These are phyloP conservation scores for Ophonus ardosiacus DNA, from an alignment of 2,888 invertebrate species.

Conservation along the genomic window DNA sequence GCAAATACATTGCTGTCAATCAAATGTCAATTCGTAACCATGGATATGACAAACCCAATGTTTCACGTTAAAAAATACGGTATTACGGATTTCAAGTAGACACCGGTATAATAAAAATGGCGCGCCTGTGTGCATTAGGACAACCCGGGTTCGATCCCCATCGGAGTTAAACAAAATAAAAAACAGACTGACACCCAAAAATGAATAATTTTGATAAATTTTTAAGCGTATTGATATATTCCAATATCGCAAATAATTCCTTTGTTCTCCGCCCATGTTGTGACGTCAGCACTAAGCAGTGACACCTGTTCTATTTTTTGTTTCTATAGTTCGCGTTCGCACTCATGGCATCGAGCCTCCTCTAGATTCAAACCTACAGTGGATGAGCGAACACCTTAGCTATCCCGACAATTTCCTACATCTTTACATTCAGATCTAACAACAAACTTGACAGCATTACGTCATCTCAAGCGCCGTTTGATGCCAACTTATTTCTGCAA, in stretches of 20 bases:
- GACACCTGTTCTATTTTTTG: neutral
- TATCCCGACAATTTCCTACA: slow-evolving; percentile 99
- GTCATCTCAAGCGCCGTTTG: slow-evolving; percentile 21
- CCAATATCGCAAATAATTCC: neutral
- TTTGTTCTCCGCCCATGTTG: neutral
- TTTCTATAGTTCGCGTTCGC: slow-evolving; percentile 81
- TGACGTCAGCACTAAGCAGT: slow-evolving; percentile 7
- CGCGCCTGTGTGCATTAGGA: neutral
- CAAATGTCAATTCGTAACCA: too few species aligned
- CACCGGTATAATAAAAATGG: neutral
- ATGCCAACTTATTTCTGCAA: slow-evolving; percentile 47
- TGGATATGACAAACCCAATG: too few species aligned
- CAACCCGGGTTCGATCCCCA: too few species aligned
- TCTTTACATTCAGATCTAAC: slow-evolving; percentile 79
- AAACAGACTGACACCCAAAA: too few species aligned
- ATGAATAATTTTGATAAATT: too few species aligned
- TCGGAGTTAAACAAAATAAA: too few species aligned
- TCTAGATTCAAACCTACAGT: slow-evolving; percentile 93
- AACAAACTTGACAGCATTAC: neutral
- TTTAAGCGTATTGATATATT: neutral
- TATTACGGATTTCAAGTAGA: too few species aligned
- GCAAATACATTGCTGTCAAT: too few species aligned
- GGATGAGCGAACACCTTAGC: slow-evolving; percentile 98
- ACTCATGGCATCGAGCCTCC: slow-evolving; percentile 95
- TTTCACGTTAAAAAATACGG: too few species aligned